A percentile compares a stretch with the other conserved stretches of the same genome.
Evolutionary conservation across 2,888 invertebrate species (phyloP).

Genomic region (Acheta domesticus): DNA sequence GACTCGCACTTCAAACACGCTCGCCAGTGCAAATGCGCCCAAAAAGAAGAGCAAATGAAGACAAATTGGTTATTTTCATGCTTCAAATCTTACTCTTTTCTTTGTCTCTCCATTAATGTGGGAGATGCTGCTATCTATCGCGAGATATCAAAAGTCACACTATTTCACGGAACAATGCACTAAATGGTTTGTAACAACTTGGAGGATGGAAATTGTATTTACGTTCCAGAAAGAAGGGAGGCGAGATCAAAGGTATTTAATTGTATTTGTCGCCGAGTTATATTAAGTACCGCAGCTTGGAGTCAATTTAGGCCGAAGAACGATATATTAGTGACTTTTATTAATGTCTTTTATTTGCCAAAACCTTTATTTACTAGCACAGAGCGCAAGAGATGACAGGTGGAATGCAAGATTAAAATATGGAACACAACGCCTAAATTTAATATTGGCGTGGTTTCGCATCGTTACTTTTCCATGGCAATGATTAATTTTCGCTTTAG

Average conservation of each 20-base stretch:
- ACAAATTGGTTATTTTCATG: constrained; percentile 18
- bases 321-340: not conserved
- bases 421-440: not conserved
- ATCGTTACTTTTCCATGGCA: not conserved
- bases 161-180: constrained; percentile 8
- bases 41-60: constrained; percentile 7
- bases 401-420: not conserved
- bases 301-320: not conserved
- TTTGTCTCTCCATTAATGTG: not conserved
- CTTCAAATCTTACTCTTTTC: not conserved
- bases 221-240: not conserved
- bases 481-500: not conserved
- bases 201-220: not conserved
- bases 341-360: constrained; percentile 6
- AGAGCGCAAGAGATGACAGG: too few species aligned
- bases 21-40: not conserved
- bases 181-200: constrained; percentile 5
- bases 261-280: not conserved
- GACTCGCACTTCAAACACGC: not conserved
- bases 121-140: not conserved
- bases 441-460: not conserved
- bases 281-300: not conserved
- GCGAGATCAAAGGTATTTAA: constrained; percentile 6
- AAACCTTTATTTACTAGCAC: not conserved
- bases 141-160: not conserved